Base-by-base conservation (phyloP, 2,888 invertebrate species). In the Cenopis cana region DNA sequence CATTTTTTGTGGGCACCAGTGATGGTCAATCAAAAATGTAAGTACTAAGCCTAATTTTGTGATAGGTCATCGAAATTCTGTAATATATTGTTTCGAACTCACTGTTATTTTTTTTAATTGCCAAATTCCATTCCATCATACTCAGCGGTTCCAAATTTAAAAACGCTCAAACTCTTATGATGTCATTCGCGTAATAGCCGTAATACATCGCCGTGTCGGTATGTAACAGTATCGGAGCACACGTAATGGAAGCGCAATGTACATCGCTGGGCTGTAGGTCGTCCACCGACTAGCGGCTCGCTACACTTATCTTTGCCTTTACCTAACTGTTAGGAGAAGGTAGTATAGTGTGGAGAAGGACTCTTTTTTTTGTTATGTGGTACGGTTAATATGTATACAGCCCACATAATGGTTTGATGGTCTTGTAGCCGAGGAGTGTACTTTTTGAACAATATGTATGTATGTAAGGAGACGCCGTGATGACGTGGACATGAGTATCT, bases 311-410 rank as follows among this genome's bases (percentile, higher is more conserved):
- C 74, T 36, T 76, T 55, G 60, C 72, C 68, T 72, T 64, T 77
- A 79, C 78, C 78, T 77, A 79, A 78, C 78, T 76, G 79, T 78
- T 72, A 72, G 73, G 61, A 54, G 73, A 52, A 18, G 71, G 54
- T 57, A 66, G n/a, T 14, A 10, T 36, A 68, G 49, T 60, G n/a
- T 67, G 74, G 76, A 76, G 72, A 54, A 0, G 61, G 74, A 54
- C 69, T 76, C n/a, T 70, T 20, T 12, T 54, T 6, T 24, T 36
- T 20, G 33, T 33, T 33, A 5, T 33, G 33, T 8, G 5, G 5
- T 14, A 41, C 5, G 41, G 41, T 14, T 14, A 41, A 41, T 14
- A 41, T 14, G 4, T 4, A 5, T 41, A 41, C 33, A 33, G 33
- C 9, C 8, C 33, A 6, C 33, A 33, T 33, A 33, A 5, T 33